Percentiles rank a stretch among this genome's conserved stretches.
phyloP scores from a whole-genome alignment of 2,113 vertebrate species.

The Bungarus multicinctus region DNA sequence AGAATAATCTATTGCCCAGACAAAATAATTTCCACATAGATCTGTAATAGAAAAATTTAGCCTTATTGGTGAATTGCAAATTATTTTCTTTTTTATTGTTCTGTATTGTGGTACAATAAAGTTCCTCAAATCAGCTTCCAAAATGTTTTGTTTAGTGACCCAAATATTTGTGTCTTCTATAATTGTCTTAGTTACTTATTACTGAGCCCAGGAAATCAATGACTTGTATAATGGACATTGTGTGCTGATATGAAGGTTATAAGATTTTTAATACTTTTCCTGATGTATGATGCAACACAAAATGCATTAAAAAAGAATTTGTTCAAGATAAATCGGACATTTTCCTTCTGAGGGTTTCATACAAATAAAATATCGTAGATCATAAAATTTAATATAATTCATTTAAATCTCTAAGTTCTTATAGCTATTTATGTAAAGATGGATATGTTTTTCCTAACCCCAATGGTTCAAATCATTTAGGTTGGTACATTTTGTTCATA shows the following conservation, averaged over 20 bases:
- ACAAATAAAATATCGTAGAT: background rate
- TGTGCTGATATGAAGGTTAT: background rate
- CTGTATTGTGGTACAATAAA: background rate
- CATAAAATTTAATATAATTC: background rate
- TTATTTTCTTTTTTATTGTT: background rate
- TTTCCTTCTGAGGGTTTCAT: background rate
- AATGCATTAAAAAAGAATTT: background rate
- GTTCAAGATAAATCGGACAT: background rate
- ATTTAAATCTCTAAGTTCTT: background rate
- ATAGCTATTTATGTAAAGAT: background rate
- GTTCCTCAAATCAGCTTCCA: background rate
- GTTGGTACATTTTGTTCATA: background rate
- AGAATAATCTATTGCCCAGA: background rate
- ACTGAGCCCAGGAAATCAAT: background rate
- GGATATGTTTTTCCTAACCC: background rate
- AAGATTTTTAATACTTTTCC: background rate
- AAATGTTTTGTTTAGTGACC: background rate
- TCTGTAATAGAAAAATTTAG: background rate
- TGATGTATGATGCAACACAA: background rate
- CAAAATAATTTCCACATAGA: background rate
- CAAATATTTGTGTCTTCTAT: background rate
- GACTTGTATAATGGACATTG: background rate
- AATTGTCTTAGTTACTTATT: background rate
- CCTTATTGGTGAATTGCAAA: background rate
- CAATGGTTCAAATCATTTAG: background rate